These are phyloP conservation scores for Pseudobourletiella spinata DNA, from an alignment of 1,140 invertebrate species.

Conservation along the genomic window DNA sequence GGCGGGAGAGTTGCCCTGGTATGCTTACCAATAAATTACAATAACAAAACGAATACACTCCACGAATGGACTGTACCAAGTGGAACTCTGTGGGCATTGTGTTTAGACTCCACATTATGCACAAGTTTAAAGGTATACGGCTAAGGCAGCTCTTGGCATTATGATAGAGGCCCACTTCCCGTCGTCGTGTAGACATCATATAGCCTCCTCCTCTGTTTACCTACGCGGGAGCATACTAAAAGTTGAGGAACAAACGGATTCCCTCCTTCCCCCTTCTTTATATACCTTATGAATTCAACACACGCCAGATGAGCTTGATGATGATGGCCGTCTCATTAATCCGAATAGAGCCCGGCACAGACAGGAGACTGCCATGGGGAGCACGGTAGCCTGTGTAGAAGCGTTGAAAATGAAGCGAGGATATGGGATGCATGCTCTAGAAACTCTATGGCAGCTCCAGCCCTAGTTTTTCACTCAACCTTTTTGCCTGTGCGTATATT, in stretches of 20 bases:
- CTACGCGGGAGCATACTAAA: too few relatives aligned
- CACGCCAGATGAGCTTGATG: conserved; percentile 1
- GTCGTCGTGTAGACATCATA: background rate
- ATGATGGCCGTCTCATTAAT: conserved; percentile 23
- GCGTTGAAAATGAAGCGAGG: too few relatives aligned
- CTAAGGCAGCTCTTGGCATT: too few relatives aligned
- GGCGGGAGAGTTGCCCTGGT: background rate
- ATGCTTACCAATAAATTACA: conserved; percentile 1
- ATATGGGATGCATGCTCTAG: too few relatives aligned
- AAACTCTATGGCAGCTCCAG: too few relatives aligned
- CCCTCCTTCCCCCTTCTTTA: background rate
- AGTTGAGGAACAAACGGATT: conserved; percentile 3
- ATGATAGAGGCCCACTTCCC: too few relatives aligned
- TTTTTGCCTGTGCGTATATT: background rate
- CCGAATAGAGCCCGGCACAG: background rate
- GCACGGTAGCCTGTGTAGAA: too few relatives aligned
- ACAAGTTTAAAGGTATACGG: too few relatives aligned
- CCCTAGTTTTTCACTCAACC: too few relatives aligned
- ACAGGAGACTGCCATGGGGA: background rate
- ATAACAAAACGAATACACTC: conserved; percentile 1
- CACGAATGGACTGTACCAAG: too few relatives aligned
- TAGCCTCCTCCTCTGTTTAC: background rate
- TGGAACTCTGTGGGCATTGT: too few relatives aligned
- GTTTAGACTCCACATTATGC: too few relatives aligned
- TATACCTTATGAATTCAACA: conserved; percentile 1